Conservation (phyloP, 2,888 invertebrate species). For the Agriopis marginaria region DNA sequence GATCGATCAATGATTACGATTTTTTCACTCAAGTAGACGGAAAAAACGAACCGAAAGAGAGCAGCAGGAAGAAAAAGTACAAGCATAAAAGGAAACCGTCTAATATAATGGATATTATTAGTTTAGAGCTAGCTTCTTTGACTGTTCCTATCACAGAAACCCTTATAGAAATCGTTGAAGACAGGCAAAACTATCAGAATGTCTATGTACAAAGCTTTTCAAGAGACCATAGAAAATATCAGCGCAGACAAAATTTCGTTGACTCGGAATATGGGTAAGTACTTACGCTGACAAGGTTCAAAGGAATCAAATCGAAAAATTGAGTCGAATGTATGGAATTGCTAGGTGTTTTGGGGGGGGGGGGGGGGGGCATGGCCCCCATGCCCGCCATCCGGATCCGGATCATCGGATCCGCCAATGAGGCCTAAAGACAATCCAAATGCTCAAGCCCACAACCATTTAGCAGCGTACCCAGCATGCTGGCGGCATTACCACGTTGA, state of each 20-base stretch:
- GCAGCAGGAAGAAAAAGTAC: constrained; percentile 60
- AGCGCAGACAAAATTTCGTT: constrained; percentile 45
- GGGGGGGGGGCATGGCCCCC: too few relatives aligned
- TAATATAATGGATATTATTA: constrained; percentile 72
- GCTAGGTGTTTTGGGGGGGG: too few relatives aligned
- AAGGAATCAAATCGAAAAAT: too few relatives aligned
- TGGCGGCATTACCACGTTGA: too few relatives aligned
- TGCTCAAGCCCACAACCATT: too few relatives aligned
- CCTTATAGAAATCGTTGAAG: constrained; percentile 56
- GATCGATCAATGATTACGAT: constrained; percentile 61
- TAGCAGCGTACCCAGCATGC: too few relatives aligned
- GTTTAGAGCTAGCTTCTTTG: constrained; percentile 63
- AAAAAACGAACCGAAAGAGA: constrained; percentile 52
- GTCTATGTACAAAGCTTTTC: constrained; percentile 55
- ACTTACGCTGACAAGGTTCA: too few relatives aligned
- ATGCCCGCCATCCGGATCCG: too few relatives aligned
- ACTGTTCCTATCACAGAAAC: constrained; percentile 61
- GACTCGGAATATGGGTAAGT: constrained; percentile 69
- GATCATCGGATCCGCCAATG: too few relatives aligned
- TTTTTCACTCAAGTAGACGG: constrained; percentile 69
- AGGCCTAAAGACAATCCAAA: too few relatives aligned
- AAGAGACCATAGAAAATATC: constrained; percentile 45
- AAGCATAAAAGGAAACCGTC: constrained; percentile 58
- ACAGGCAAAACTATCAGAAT: constrained; percentile 47
- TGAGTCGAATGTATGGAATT: too few relatives aligned